Evolutionary conservation across 1,140 invertebrate species (phyloP).

Genomic region (Matsumurasca onukii): DNA sequence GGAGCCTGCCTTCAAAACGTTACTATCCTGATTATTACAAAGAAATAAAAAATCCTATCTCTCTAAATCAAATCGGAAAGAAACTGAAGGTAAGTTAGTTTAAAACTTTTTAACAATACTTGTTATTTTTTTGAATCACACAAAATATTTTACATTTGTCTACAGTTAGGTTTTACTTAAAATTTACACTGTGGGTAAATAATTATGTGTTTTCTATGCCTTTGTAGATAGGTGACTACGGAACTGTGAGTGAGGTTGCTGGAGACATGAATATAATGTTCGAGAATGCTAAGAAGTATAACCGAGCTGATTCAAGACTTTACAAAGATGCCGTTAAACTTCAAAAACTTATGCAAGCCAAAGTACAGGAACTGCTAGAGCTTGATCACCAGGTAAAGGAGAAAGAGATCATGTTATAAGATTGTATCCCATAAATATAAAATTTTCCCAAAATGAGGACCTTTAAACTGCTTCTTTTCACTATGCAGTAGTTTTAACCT

Average conservation of each 20-base stretch:
- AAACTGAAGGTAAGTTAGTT: slow-evolving; percentile 71
- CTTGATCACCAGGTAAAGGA: slow-evolving; percentile 53
- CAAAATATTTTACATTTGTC: neutral
- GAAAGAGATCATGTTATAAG: slow-evolving; percentile 12
- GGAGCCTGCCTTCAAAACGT: slow-evolving; percentile 85
- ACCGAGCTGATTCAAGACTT: slow-evolving; percentile 81
- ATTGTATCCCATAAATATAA: neutral
- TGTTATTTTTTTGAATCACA: neutral
- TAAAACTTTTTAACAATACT: neutral
- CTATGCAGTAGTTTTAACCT: neutral
- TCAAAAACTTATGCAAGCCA: slow-evolving; percentile 81
- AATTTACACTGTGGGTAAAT: neutral
- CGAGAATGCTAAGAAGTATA: slow-evolving; percentile 96
- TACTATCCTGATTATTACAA: slow-evolving; percentile 98
- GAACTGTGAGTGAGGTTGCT: slow-evolving; percentile 85
- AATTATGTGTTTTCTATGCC: neutral
- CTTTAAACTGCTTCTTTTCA: no score
- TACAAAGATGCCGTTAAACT: slow-evolving; percentile 84
- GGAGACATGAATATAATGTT: slow-evolving; percentile 98
- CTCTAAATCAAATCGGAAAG: slow-evolving; percentile 87
- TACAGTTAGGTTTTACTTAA: neutral
- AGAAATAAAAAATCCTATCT: slow-evolving; percentile 95
- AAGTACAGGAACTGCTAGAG: slow-evolving; percentile 80
- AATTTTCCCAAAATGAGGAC: no score
- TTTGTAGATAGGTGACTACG: slow-evolving; percentile 74